These are phyloP conservation scores for Eristalinus aeneus DNA, from an alignment of 2,888 invertebrate genomes.

Conservation along the genomic window DNA sequence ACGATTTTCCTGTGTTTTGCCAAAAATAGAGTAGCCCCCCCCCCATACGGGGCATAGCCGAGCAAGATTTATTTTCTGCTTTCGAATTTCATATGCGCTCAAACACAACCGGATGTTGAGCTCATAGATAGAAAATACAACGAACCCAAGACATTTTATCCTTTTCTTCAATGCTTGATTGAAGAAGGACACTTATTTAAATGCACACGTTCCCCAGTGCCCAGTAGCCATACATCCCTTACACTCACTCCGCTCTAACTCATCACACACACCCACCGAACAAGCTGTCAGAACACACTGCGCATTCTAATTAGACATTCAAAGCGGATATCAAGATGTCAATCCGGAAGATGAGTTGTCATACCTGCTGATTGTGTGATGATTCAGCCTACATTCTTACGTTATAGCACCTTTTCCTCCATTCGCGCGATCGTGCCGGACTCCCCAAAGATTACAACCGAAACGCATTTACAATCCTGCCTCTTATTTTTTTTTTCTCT, in stretches of 20 bases:
- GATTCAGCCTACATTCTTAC: constrained; percentile 61
- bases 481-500: neutral
- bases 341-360: constrained; percentile 68
- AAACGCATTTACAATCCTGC: neutral
- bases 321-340: constrained; percentile 71
- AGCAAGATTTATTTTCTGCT: neutral
- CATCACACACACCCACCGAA: neutral
- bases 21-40: constrained; percentile 22
- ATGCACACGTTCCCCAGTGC: neutral
- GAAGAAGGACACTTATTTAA: constrained; percentile 22
- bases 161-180: constrained; percentile 2
- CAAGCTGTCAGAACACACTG: constrained; percentile 22
- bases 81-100: neutral
- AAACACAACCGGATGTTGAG: constrained; percentile 47
- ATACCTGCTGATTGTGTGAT: constrained; percentile 61
- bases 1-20: constrained; percentile 29
- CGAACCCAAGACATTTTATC: constrained; percentile 18
- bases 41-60: neutral
- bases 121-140: constrained; percentile 25
- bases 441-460: constrained; percentile 26
- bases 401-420: constrained; percentile 23
- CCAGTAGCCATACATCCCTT: neutral
- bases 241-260: neutral
- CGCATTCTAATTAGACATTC: constrained; percentile 60
- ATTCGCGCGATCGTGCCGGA: constrained; percentile 18